Conservation (phyloP, 2,113 vertebrate genomes). For the Mastomys natalensis region DNA sequence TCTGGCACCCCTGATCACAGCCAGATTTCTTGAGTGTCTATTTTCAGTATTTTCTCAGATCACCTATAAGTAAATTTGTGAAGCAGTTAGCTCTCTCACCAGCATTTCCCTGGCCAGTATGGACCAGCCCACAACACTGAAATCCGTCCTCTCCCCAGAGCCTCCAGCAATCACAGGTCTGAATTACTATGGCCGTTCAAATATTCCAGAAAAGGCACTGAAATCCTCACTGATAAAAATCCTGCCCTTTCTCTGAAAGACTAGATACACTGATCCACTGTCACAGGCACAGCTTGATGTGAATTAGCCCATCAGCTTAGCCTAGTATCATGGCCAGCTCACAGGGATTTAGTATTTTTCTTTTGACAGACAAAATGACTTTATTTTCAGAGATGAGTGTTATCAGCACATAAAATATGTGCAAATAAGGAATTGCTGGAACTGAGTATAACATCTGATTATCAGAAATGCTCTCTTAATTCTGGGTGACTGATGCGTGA, state of each 20-base stretch:
- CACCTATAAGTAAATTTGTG: slow-evolving; percentile 54
- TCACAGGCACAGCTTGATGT: not conserved
- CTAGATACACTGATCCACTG: not conserved
- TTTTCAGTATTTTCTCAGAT: slow-evolving; percentile 66
- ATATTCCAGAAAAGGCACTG: not conserved
- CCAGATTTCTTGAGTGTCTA: slow-evolving; percentile 60
- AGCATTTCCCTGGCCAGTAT: not conserved
- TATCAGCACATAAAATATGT: slow-evolving; percentile 10
- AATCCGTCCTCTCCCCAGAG: not conserved
- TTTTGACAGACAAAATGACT: slow-evolving; percentile 56
- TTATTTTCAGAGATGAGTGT: slow-evolving; percentile 55
- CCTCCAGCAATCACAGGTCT: not conserved
- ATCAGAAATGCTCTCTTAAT: slow-evolving; percentile 31
- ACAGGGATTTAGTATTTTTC: not conserved
- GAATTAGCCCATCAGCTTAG: slow-evolving; percentile 48
- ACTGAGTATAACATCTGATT: not conserved
- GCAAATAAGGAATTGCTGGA: slow-evolving; percentile 9
- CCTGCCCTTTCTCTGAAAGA: slow-evolving; percentile 24
- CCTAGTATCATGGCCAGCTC: not conserved
- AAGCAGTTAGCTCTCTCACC: slow-evolving; percentile 16
- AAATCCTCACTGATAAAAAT: not conserved
- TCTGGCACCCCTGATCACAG: slow-evolving; percentile 56
- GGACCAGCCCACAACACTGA: not conserved
- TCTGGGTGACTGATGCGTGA: not conserved
- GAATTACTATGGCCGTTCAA: not conserved